Percentiles rank a stretch among this genome's conserved stretches.
Conservation (phyloP, 2,888 invertebrate genomes). For the Dicycla oo region DNA sequence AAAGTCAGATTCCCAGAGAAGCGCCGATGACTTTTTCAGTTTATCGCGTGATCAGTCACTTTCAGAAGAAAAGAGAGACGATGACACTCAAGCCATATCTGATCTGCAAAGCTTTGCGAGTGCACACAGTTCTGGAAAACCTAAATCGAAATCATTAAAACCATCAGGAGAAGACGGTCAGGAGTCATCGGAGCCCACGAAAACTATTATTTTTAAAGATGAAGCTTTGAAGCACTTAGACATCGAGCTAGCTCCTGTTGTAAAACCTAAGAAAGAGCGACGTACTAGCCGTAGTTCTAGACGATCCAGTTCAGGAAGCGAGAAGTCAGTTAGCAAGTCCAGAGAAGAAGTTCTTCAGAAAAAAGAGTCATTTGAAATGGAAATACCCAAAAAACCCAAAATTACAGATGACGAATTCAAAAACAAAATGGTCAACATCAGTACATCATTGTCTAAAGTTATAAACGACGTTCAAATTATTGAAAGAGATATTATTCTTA, state of each 20-base stretch:
- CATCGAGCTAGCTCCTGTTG: slow-evolving; percentile 59
- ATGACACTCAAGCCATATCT: slow-evolving; percentile 89
- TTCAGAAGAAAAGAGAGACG: slow-evolving; percentile 90
- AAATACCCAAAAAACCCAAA: slow-evolving; percentile 55
- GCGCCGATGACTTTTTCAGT: slow-evolving; percentile 92
- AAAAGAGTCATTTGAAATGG: slow-evolving; percentile 61
- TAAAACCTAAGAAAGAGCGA: slow-evolving; percentile 78
- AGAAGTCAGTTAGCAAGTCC: slow-evolving; percentile 84
- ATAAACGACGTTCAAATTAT: slow-evolving; percentile 91
- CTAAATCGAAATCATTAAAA: slow-evolving; percentile 80
- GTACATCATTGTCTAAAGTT: slow-evolving; percentile 84
- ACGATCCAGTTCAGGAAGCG: slow-evolving; percentile 85
- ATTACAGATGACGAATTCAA: slow-evolving; percentile 76
- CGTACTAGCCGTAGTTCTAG: slow-evolving; percentile 85
- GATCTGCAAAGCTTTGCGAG: slow-evolving; percentile 92
- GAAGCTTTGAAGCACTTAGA: slow-evolving; percentile 69
- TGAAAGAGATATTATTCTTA: slow-evolving; percentile 92
- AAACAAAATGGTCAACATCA: slow-evolving; percentile 71
- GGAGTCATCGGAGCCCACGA: slow-evolving; percentile 78
- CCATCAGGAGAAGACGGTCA: slow-evolving; percentile 78
- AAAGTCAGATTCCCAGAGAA: slow-evolving; percentile 91
- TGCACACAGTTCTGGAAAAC: slow-evolving; percentile 90
- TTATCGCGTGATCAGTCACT: slow-evolving; percentile 91
- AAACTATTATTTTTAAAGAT: slow-evolving; percentile 79
- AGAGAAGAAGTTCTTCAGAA: slow-evolving; percentile 76